These are phyloP conservation scores for Sphaeridia pumilis DNA, from an alignment of 2,888 invertebrate genomes.

Conservation along the genomic window DNA sequence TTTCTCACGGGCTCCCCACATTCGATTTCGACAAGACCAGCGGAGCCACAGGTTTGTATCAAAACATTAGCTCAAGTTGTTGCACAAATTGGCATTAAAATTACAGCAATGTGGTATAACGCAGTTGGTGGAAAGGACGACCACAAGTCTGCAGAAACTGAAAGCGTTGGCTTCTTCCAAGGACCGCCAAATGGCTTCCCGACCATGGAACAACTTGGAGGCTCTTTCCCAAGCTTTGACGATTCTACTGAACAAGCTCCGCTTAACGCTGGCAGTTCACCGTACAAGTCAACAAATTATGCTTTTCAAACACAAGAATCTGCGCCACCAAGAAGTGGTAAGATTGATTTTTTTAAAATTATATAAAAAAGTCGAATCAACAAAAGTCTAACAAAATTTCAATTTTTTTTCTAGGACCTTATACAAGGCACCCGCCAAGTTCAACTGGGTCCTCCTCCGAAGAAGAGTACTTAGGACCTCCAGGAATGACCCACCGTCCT, in stretches of 20 bases:
- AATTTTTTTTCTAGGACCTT: too few relatives aligned
- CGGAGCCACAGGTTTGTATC: constrained; percentile 12
- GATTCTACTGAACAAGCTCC: constrained; percentile 1
- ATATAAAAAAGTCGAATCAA: too few relatives aligned
- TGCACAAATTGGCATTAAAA: too few relatives aligned
- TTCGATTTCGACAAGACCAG: constrained; percentile 27
- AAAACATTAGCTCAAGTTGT: background rate
- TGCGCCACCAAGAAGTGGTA: too few relatives aligned
- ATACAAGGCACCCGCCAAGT: background rate
- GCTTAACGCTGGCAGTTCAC: too few relatives aligned
- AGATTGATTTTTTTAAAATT: too few relatives aligned
- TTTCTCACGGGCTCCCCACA: constrained; percentile 27
- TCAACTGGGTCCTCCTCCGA: background rate
- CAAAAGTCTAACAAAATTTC: too few relatives aligned
- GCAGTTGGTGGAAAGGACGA: constrained; percentile 7
- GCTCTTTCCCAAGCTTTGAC: constrained; percentile 18
- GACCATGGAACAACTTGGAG: constrained; percentile 22
- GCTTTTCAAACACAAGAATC: background rate
- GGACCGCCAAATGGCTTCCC: constrained; percentile 33
- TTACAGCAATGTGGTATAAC: background rate
- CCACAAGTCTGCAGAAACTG: constrained; percentile 8
- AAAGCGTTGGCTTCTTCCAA: constrained; percentile 23
- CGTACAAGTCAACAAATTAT: background rate
- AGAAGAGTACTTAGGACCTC: constrained; percentile 4
- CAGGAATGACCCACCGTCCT: constrained; percentile 1